These are phyloP conservation scores for Smutsia temminckii DNA, from an alignment of 2,797 vertebrate genomes.

Conservation along the genomic window DNA sequence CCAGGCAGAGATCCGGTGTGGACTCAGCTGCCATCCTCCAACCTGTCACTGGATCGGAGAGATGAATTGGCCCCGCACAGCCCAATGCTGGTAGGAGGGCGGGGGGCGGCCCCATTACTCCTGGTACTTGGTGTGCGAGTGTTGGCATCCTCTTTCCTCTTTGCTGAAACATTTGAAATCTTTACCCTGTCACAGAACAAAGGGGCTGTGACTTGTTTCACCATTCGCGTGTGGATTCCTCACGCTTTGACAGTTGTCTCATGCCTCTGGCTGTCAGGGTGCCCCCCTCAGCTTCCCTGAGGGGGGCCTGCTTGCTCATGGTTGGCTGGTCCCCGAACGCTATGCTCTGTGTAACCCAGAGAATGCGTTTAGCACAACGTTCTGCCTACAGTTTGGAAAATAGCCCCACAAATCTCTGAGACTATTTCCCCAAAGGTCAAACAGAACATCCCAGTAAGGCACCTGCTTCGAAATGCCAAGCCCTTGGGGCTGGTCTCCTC, in stretches of 20 bases:
- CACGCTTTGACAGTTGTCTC: slow-evolving; percentile 54
- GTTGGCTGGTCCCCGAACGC: neutral
- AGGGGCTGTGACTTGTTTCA: slow-evolving; percentile 50
- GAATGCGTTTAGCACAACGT: neutral
- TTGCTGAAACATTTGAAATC: slow-evolving; percentile 50
- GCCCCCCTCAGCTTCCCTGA: neutral
- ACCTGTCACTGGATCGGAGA: no score
- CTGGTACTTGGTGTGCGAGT: neutral
- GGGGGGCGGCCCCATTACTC: neutral
- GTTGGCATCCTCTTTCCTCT: slow-evolving; percentile 54
- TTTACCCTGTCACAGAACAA: slow-evolving; percentile 68
- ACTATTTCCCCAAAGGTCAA: neutral
- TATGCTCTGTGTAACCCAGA: neutral
- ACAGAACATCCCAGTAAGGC: neutral
- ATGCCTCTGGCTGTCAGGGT: neutral
- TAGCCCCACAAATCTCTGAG: neutral
- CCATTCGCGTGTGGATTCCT: slow-evolving; percentile 22
- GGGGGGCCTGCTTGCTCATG: neutral
- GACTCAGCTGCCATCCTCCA: no score
- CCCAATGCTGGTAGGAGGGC: neutral
- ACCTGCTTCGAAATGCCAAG: neutral
- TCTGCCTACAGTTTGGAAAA: neutral
- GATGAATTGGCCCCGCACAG: no score
- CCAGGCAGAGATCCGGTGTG: no score
- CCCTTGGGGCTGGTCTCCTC: neutral